Percentiles rank a stretch among this genome's conserved stretches.
These are phyloP conservation scores for Chaenodraco wilsoni DNA, from an alignment of 2,797 vertebrate species.

Conservation along the genomic window DNA sequence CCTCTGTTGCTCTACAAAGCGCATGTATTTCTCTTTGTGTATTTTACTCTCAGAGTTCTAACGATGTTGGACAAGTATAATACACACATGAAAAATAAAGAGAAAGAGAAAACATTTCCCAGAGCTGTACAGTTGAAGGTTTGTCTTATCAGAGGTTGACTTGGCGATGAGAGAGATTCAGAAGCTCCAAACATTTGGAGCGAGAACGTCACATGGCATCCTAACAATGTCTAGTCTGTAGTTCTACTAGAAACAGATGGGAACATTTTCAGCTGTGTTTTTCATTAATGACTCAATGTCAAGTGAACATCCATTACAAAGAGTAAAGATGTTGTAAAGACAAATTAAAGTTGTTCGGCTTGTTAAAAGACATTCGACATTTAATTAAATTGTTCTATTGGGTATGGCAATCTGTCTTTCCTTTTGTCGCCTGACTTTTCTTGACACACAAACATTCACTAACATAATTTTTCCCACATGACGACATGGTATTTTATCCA, in stretches of 20 bases:
- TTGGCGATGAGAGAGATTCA: conserved; percentile 18
- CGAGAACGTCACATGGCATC: conserved; percentile 15
- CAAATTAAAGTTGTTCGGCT: neutral
- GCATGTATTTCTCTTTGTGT: neutral
- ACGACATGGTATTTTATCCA: conserved; percentile 10
- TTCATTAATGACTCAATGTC: conserved; percentile 17
- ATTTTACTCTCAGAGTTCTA: neutral
- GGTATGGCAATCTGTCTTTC: neutral
- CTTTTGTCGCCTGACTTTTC: neutral
- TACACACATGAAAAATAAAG: neutral
- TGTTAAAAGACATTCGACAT: neutral
- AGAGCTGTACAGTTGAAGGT: conserved; percentile 5
- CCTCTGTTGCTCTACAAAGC: neutral
- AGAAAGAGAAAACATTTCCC: neutral
- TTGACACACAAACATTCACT: conserved; percentile 35
- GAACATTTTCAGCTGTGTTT: conserved; percentile 3
- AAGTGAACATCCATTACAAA: conserved; percentile 15
- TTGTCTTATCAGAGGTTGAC: conserved; percentile 33
- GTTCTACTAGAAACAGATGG: conserved; percentile 3
- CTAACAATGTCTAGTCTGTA: conserved; percentile 19
- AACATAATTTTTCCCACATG: conserved; percentile 25
- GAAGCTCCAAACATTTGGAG: conserved; percentile 24
- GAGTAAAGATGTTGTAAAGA: conserved; percentile 8
- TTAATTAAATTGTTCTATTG: neutral
- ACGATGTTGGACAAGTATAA: conserved; percentile 14